Conservation (phyloP, 2,888 invertebrate species). For the Ectemnius continuus region DNA sequence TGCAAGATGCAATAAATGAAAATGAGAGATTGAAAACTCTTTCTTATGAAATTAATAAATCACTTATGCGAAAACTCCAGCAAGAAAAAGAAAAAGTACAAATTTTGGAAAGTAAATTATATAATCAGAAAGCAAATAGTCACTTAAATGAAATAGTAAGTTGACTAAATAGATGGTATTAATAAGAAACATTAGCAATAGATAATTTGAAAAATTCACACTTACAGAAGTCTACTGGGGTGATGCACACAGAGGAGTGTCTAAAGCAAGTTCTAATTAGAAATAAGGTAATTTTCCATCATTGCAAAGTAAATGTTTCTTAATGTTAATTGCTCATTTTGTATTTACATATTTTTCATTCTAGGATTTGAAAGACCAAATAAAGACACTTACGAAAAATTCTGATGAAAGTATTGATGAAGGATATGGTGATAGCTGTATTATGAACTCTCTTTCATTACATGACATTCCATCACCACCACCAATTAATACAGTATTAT, state of each 20-base stretch:
- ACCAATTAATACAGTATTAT: conserved; percentile 60
- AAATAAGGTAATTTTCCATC: conserved; percentile 60
- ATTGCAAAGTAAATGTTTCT: not conserved
- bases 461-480: conserved; percentile 62
- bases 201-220: no score
- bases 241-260: conserved; percentile 42
- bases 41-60: conserved; percentile 61
- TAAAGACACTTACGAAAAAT: conserved; percentile 57
- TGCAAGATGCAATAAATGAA: conserved; percentile 62
- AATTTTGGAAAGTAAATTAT: conserved; percentile 59
- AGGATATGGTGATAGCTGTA: conserved; percentile 68
- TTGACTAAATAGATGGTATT: not conserved
- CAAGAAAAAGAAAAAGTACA: conserved; percentile 62
- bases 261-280: conserved; percentile 62
- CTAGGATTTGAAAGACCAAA: conserved; percentile 64
- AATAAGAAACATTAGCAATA: no score
- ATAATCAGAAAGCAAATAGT: conserved; percentile 44
- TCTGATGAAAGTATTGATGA: conserved; percentile 70
- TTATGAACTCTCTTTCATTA: conserved; percentile 41
- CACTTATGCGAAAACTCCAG: conserved; percentile 61
- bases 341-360: conserved; percentile 24
- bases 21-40: conserved; percentile 63
- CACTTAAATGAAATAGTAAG: conserved; percentile 55
- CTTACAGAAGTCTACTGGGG: no score
- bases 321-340: not conserved